Evolutionary conservation across 2,888 invertebrate species (phyloP).

Genomic region (Eupithecia abbreviata): DNA sequence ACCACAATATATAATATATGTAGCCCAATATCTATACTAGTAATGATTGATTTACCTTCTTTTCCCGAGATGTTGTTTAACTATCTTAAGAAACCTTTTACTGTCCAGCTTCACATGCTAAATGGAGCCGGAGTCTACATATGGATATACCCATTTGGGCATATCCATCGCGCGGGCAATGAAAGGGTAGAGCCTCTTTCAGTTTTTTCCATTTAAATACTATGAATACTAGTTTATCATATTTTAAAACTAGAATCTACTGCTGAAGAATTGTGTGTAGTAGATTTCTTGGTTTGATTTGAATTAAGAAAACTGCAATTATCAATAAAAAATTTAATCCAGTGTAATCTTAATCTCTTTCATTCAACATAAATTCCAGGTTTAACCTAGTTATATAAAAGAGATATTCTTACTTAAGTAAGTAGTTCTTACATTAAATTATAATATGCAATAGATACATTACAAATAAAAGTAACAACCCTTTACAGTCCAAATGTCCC

Average conservation of each 20-base stretch:
- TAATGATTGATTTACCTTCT: neutral
- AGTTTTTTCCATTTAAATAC: neutral
- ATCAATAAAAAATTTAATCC: neutral
- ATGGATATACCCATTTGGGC: no score
- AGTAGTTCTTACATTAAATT: slow-evolving; percentile 4
- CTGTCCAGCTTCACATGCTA: neutral
- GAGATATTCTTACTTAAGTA: neutral
- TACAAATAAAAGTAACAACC: neutral
- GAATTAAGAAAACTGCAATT: neutral
- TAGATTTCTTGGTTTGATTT: neutral
- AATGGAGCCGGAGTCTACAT: no score
- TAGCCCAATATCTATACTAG: neutral
- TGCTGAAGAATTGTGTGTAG: neutral
- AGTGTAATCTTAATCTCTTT: neutral
- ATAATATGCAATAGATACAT: neutral
- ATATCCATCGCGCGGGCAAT: neutral
- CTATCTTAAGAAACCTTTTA: neutral
- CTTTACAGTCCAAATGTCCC: neutral
- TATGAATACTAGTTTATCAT: neutral
- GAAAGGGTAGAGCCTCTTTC: neutral
- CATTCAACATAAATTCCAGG: slow-evolving; percentile 2
- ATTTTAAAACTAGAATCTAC: neutral
- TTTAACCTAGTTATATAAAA: neutral
- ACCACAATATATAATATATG: neutral
- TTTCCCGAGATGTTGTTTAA: neutral